Evolutionary conservation across 2,888 invertebrate genomes (phyloP).

Genomic region (Eretmocerus hayati): DNA sequence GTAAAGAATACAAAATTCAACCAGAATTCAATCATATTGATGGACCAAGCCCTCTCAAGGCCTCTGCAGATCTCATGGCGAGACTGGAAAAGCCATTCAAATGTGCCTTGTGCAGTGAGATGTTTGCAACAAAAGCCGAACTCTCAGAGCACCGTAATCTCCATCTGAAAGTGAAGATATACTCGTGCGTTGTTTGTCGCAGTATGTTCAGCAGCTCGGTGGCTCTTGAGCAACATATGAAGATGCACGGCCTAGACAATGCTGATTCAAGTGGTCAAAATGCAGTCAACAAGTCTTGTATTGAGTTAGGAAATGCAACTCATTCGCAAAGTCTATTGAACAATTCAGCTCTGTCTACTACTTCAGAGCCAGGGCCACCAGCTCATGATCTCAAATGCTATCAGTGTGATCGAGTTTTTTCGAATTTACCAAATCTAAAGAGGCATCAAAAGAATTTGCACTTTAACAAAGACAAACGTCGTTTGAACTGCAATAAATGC

Average conservation of each 20-base stretch:
- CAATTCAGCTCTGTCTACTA: conserved; percentile 17
- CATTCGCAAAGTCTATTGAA: conserved; percentile 2
- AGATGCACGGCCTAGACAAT: conserved; percentile 37
- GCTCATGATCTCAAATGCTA: conserved; percentile 44
- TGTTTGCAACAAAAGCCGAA: conserved; percentile 55
- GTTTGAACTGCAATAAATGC: conserved; percentile 57
- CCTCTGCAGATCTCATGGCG: conserved; percentile 4
- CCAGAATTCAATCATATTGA: not conserved
- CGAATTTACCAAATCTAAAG: conserved; percentile 36
- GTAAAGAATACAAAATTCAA: not conserved
- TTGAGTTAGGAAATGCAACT: not conserved
- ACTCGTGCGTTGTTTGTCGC: conserved; percentile 54
- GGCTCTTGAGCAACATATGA: conserved; percentile 40
- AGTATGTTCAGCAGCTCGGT: conserved; percentile 59
- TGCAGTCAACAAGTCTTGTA: conserved; percentile 20
- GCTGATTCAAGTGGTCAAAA: conserved; percentile 31
- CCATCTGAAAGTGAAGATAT: conserved; percentile 60
- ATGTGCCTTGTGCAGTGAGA: conserved; percentile 59
- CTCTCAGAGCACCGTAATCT: conserved; percentile 60
- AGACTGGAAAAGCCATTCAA: conserved; percentile 30
- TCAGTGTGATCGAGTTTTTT: conserved; percentile 56
- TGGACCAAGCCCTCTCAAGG: conserved; percentile 2
- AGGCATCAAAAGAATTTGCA: conserved; percentile 38
- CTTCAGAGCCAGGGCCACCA: conserved; percentile 28
- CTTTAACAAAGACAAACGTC: conserved; percentile 35